phyloP scores from a whole-genome alignment of 2,888 invertebrate species.

The Toxonevra muliebris region DNA sequence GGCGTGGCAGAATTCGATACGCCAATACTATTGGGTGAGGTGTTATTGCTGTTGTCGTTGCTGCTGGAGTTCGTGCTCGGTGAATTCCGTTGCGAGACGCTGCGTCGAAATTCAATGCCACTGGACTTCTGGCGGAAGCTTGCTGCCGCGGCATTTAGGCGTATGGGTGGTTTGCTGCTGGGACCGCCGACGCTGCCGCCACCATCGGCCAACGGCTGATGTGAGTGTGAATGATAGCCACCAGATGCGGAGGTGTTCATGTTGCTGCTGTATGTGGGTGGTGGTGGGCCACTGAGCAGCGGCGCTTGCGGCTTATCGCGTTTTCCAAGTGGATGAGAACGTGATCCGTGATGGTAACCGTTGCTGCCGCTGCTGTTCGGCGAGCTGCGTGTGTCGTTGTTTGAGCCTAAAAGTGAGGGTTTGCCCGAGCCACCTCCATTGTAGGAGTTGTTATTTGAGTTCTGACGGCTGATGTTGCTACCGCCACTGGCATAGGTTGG shows the following conservation, averaged over 20 bases:
- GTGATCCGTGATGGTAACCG: slow-evolving; percentile 48
- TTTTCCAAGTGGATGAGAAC: slow-evolving; percentile 52
- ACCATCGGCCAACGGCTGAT: slow-evolving; percentile 30
- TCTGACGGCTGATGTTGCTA: slow-evolving; percentile 39
- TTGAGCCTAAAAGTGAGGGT: slow-evolving; percentile 51
- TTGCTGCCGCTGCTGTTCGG: slow-evolving; percentile 50
- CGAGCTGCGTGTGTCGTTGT: slow-evolving; percentile 57
- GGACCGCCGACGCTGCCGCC: slow-evolving; percentile 33
- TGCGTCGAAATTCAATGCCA: slow-evolving; percentile 54
- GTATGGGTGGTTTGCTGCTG: slow-evolving; percentile 53
- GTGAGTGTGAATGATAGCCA: slow-evolving; percentile 27
- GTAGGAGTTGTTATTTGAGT: slow-evolving; percentile 34
- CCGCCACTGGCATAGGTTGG: slow-evolving; percentile 28
- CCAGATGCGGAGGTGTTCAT: slow-evolving; percentile 32
- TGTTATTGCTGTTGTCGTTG: slow-evolving; percentile 63
- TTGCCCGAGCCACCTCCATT: slow-evolving; percentile 47
- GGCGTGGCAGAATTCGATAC: slow-evolving; percentile 41
- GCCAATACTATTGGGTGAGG: slow-evolving; percentile 64
- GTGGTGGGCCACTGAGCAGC: slow-evolving; percentile 55
- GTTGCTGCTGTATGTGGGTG: slow-evolving; percentile 41
- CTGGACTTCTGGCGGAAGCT: slow-evolving; percentile 47
- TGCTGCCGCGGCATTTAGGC: slow-evolving; percentile 56
- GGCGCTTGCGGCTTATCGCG: slow-evolving; percentile 56
- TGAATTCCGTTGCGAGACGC: slow-evolving; percentile 64
- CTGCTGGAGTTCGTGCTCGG: slow-evolving; percentile 61